These are phyloP conservation scores for Zaprionus nigranus DNA, from an alignment of 1,140 invertebrate genomes.

Conservation along the genomic window DNA sequence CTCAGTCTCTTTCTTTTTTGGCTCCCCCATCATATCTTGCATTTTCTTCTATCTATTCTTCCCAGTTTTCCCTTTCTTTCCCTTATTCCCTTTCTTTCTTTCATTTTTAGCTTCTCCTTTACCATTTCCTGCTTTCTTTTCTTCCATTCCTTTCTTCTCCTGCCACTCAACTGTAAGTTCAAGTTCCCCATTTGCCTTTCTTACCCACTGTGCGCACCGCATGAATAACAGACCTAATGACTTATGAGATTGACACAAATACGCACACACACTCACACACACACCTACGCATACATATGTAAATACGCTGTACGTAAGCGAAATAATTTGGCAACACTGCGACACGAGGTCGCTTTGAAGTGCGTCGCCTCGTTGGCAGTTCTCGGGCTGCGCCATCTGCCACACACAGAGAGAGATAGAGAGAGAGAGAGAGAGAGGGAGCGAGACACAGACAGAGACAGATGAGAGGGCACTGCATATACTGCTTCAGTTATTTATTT, in stretches of 20 bases:
- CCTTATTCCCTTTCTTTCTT: no score
- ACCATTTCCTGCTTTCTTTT: background rate
- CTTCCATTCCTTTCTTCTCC: background rate
- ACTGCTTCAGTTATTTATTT: constrained; percentile 43
- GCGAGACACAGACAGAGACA: background rate
- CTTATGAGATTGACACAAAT: constrained; percentile 28
- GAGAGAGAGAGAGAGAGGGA: background rate
- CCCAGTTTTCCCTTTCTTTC: background rate
- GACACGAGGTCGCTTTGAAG: constrained; percentile 29
- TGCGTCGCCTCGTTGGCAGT: constrained; percentile 13
- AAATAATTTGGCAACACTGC: constrained; percentile 30
- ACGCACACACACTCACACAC: background rate
- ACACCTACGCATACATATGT: constrained; percentile 2
- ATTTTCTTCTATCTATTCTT: background rate
- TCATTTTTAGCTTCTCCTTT: background rate
- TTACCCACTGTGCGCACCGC: constrained; percentile 28
- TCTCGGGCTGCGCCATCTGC: background rate
- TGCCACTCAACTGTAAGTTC: no score
- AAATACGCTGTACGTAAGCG: constrained; percentile 7
- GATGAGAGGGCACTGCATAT: constrained; percentile 1
- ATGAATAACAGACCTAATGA: constrained; percentile 32
- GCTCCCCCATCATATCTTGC: background rate
- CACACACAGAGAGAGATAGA: background rate
- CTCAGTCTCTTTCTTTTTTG: no score
- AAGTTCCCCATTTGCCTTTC: background rate